Percentiles rank a stretch among this genome's conserved stretches.
These are phyloP conservation scores for Sinocyclocheilus anshuiensis DNA, from an alignment of 2,113 vertebrate species.

Conservation along the genomic window DNA sequence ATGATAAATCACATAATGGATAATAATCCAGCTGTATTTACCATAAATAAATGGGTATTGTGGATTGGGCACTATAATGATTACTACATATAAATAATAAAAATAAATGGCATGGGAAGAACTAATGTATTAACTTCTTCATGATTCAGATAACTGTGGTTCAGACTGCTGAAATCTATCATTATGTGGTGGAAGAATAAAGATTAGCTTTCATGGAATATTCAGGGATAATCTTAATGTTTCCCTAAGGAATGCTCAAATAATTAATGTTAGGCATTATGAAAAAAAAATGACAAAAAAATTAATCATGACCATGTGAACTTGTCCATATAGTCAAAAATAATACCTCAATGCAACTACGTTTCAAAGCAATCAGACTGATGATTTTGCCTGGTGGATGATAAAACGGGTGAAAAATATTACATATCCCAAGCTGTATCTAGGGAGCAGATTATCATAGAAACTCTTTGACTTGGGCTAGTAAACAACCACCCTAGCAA, in stretches of 20 bases:
- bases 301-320: background rate
- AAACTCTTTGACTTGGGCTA: background rate
- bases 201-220: constrained; percentile 49
- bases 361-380: background rate
- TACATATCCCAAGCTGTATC: background rate
- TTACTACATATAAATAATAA: background rate
- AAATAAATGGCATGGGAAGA: background rate
- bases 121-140: background rate
- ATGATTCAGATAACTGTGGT: background rate
- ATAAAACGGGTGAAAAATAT: background rate
- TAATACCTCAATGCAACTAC: constrained; percentile 1
- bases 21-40: background rate
- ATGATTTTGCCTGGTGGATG: background rate
- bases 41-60: background rate
- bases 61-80: background rate
- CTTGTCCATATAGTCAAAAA: background rate
- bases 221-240: constrained; percentile 30
- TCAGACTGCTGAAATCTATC: background rate
- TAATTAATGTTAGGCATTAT: background rate
- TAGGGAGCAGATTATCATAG: background rate
- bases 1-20: background rate
- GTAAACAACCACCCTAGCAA: background rate
- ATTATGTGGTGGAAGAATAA: background rate
- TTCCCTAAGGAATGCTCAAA: background rate
- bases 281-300: background rate